Percentiles rank a stretch among this genome's conserved stretches.
phyloP scores from a whole-genome alignment of 2,113 vertebrate genomes.

The Myocastor coypus region DNA sequence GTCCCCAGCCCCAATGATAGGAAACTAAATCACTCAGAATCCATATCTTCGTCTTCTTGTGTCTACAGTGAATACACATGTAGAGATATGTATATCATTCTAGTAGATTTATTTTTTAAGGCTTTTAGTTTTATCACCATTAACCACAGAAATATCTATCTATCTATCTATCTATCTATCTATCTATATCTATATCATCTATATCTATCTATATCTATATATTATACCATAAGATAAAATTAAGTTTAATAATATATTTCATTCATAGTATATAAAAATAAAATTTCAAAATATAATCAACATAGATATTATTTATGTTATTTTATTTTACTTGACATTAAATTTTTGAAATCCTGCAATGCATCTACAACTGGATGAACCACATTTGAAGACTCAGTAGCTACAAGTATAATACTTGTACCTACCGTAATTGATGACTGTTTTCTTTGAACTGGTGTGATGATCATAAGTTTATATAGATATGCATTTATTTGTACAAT shows the following conservation, averaged over 20 bases:
- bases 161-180: background rate
- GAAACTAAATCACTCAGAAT: constrained; percentile 55
- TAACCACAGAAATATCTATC: background rate
- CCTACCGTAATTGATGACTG: background rate
- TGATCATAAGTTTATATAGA: background rate
- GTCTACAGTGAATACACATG: background rate
- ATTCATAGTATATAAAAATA: background rate
- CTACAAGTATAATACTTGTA: background rate
- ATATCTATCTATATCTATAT: too few species aligned
- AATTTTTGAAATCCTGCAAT: background rate
- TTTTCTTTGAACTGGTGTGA: background rate
- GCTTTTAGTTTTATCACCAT: background rate
- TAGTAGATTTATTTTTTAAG: background rate
- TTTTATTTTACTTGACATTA: background rate
- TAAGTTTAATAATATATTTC: constrained; percentile 17
- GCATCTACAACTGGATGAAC: background rate
- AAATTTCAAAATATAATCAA: background rate
- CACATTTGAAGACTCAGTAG: background rate
- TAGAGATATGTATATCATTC: background rate
- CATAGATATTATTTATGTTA: background rate
- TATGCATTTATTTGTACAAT: background rate
- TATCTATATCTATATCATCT: too few species aligned
- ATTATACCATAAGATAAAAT: background rate
- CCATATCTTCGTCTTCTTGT: constrained; percentile 5
- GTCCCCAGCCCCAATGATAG: background rate